Percentiles rank a stretch among this genome's conserved stretches.
Conservation (phyloP, 2,888 invertebrate genomes). For the Cephus runcator region DNA sequence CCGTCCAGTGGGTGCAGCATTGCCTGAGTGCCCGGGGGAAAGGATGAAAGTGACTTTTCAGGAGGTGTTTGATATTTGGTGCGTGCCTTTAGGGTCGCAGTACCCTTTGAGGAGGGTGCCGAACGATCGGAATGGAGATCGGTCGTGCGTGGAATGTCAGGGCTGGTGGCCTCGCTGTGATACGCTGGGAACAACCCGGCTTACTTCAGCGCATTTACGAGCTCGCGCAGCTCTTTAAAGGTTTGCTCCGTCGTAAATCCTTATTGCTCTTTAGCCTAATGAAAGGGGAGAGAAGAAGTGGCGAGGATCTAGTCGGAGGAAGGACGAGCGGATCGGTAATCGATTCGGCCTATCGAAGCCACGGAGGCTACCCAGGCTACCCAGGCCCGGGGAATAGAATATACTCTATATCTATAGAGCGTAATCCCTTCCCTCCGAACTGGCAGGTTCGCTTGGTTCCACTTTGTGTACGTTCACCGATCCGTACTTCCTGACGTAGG, state of each 20-base stretch:
- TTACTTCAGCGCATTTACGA: neutral
- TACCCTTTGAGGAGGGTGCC: neutral
- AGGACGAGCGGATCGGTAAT: neutral
- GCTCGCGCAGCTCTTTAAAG: constrained; percentile 16
- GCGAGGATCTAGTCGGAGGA: neutral
- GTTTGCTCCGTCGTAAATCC: constrained; percentile 21
- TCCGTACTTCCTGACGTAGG: constrained; percentile 44
- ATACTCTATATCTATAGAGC: too few species aligned
- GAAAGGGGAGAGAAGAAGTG: constrained; percentile 10
- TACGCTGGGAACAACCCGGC: constrained; percentile 14
- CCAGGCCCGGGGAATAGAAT: neutral
- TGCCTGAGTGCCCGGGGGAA: neutral
- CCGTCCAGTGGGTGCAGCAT: neutral
- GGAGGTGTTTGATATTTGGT: neutral
- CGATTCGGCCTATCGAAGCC: neutral
- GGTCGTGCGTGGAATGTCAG: constrained; percentile 46
- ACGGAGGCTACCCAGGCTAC: too few species aligned
- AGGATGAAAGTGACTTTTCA: neutral
- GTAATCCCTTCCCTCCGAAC: neutral
- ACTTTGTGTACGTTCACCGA: constrained; percentile 41
- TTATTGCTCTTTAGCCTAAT: constrained; percentile 23
- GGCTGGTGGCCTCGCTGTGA: constrained; percentile 33
- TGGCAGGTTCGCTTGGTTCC: constrained; percentile 13
- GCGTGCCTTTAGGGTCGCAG: neutral
- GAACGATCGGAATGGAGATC: constrained; percentile 17